Evolutionary conservation across 1,140 invertebrate genomes (phyloP).

Genomic region (Cydia splendana): DNA sequence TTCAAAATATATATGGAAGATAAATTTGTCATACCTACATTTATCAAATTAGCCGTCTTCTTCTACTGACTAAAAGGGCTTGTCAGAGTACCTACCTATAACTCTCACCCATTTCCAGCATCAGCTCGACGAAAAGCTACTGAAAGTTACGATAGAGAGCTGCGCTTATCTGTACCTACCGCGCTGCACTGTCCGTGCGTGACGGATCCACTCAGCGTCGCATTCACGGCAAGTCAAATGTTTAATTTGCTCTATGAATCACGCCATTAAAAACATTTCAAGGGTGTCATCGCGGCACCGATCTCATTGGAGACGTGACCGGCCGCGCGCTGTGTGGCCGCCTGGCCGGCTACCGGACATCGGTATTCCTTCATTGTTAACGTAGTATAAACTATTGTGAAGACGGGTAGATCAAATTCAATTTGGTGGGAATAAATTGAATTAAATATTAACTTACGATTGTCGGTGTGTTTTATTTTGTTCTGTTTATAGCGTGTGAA

Average conservation of each 20-base stretch:
- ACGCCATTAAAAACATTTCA: constrained; percentile 79
- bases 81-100: too few species aligned
- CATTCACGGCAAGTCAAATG: constrained; percentile 79
- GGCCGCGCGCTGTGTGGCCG: constrained; percentile 63
- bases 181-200: constrained; percentile 67
- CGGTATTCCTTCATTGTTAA: constrained; percentile 53
- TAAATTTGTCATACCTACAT: too few species aligned
- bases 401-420: constrained; percentile 60
- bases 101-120: neutral
- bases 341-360: neutral
- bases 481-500: constrained; percentile 10
- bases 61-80: too few species aligned
- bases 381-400: constrained; percentile 45
- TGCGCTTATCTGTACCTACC: constrained; percentile 43
- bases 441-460: constrained; percentile 45
- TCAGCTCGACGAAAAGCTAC: neutral
- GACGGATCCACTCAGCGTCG: constrained; percentile 75
- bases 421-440: constrained; percentile 65
- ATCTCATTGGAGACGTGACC: constrained; percentile 75
- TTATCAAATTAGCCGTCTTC: too few species aligned
- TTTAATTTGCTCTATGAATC: constrained; percentile 80
- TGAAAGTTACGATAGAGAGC: neutral
- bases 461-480: constrained; percentile 16
- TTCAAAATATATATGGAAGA: too few species aligned
- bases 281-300: constrained; percentile 74